Percentiles rank a stretch among this genome's conserved stretches.
Evolutionary conservation across 2,888 invertebrate genomes (phyloP).

Genomic region (Chymomyza fuscimana): DNA sequence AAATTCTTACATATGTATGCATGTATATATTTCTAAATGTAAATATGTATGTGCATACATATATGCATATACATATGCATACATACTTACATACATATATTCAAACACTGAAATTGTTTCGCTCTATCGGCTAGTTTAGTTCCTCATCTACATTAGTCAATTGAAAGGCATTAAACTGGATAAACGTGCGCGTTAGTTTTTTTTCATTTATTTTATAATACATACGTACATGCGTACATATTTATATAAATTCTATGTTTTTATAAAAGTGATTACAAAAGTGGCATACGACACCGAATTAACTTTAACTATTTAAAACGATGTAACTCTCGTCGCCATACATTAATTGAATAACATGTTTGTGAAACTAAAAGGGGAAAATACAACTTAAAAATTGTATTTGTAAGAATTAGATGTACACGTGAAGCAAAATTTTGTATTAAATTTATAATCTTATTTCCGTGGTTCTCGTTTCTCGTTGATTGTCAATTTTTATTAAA

Average conservation of each 20-base stretch:
- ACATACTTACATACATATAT: neutral
- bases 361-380: neutral
- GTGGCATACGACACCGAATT: neutral
- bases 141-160: neutral
- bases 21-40: too few relatives aligned
- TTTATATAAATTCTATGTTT: neutral
- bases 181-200: neutral
- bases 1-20: too few relatives aligned
- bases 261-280: neutral
- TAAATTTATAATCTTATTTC: too few relatives aligned
- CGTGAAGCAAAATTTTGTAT: too few relatives aligned
- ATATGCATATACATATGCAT: neutral
- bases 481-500: neutral
- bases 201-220: slow-evolving; percentile 1
- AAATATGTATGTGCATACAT: neutral
- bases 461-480: too few relatives aligned
- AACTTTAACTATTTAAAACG: neutral
- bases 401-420: neutral
- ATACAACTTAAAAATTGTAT: neutral
- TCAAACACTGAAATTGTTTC: neutral
- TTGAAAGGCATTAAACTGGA: neutral
- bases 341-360: neutral
- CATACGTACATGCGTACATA: neutral
- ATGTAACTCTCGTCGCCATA: neutral
- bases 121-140: neutral